These are phyloP conservation scores for Gonioctena quinquepunctata DNA, from an alignment of 1,140 invertebrate genomes.

Conservation along the genomic window DNA sequence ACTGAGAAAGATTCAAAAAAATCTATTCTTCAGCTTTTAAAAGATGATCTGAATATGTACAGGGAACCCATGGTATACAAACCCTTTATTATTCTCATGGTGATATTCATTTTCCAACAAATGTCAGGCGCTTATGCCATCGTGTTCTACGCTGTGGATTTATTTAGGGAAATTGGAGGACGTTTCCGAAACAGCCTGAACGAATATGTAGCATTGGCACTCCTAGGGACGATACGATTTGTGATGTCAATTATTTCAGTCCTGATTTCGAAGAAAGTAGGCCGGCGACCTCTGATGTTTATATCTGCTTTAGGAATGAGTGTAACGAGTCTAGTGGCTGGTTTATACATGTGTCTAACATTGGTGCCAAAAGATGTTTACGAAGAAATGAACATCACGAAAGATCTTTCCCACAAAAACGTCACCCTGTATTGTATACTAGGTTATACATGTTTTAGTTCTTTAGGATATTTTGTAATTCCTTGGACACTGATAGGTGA, in stretches of 20 bases:
- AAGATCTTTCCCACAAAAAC: conserved; percentile 33
- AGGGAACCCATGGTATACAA: conserved; percentile 56
- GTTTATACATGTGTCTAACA: conserved; percentile 56
- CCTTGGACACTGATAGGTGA: conserved; percentile 67
- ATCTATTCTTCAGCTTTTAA: conserved; percentile 24
- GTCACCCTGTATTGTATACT: conserved; percentile 58
- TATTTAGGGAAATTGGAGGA: conserved; percentile 59
- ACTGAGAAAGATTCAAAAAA: conserved; percentile 20
- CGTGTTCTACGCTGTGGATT: conserved; percentile 70
- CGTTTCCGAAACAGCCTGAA: conserved; percentile 54
- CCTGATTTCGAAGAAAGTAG: conserved; percentile 60
- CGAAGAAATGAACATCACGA: conserved; percentile 27
- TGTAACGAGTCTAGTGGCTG: conserved; percentile 60
- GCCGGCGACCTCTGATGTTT: conserved; percentile 59
- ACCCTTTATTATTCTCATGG: conserved; percentile 58
- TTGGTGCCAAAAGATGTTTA: conserved; percentile 26
- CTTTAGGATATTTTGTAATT: conserved; percentile 62
- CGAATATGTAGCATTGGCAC: conserved; percentile 58
- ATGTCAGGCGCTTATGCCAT: conserved; percentile 65
- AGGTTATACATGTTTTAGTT: conserved; percentile 61
- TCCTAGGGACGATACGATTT: conserved; percentile 61
- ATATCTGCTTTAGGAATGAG: conserved; percentile 62
- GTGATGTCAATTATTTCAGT: conserved; percentile 58
- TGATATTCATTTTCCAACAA: conserved; percentile 64
- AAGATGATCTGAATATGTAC: conserved; percentile 27